Evolutionary conservation across 2,113 vertebrate species (phyloP), one percentile per base, ranked within the genome.

Genomic region (Ardeotis arabs): DNA sequence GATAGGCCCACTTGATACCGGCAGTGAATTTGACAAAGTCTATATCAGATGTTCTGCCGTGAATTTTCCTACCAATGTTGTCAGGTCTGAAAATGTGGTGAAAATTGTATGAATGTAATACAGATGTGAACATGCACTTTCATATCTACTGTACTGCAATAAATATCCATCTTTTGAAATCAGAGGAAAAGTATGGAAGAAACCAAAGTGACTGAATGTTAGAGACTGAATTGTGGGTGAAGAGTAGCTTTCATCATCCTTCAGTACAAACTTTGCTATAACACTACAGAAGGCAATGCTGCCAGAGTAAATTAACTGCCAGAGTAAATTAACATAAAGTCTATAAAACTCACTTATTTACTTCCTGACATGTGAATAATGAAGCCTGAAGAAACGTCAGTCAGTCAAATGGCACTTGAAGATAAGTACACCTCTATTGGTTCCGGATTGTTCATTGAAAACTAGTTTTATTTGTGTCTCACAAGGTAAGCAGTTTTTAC

Each of bases 301-400:
- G 25, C 29, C 24, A 55, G 39, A 83, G 39, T 83, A 92, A 87
- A 77, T 92, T 91, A 90, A 56, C 70, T 81, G 41, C 55, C 3
- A n/a, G 22, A 53, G 49, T 66, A 94, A 64, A 62, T 93, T 83
- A 87, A 85, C 60, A 81, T 79, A 41, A 91, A 81, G 58, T 70
- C 67, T 91, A 44, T 91, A 84, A 92, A 79, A 67, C 49, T 93
- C 80, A 93, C 24, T 89, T 94, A 70, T 88, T 95, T 95, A 80
- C 55, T 93, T 90, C 77, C 86, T 96, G 94, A 70, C 50, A 88
- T 0, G 0, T 47, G 74, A 96, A 77, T 95, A 96, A 95, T 78
- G 87, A 96, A 92, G 66, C 56, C 79, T 82, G 56, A 83, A 95
- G 80, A 90, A 90, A 84, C 72, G 64, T 62, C 81, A 94, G 75